phyloP scores from a whole-genome alignment of 2,797 vertebrate genomes.

The Phataginus tetradactyla region DNA sequence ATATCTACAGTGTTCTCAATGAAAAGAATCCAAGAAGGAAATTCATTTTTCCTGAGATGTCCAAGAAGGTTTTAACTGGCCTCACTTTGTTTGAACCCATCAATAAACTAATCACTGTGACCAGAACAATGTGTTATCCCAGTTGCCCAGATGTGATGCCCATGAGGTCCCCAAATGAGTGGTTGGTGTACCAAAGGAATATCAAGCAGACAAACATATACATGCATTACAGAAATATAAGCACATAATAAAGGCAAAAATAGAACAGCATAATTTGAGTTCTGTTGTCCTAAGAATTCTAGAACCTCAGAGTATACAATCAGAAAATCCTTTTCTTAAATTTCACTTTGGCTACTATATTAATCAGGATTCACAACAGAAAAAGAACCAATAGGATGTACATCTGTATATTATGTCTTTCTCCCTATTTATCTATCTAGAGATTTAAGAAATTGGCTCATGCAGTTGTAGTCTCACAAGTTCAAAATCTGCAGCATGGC shows the following conservation, averaged over 20 bases:
- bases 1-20: not conserved
- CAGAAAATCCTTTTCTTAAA: not conserved
- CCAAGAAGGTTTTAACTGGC: not conserved
- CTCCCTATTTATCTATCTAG: not conserved
- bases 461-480: not conserved
- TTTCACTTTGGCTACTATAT: not conserved
- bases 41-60: not conserved
- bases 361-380: not conserved
- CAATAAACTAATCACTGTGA: not conserved
- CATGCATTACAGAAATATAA: not conserved
- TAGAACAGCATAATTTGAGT: not conserved
- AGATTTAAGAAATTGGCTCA: not conserved
- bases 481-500: not conserved
- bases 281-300: not conserved
- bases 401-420: not conserved
- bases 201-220: not conserved
- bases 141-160: not conserved
- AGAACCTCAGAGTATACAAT: not conserved
- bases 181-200: rapidly evolving
- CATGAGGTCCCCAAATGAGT: not conserved
- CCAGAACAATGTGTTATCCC: not conserved
- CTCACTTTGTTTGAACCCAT: not conserved
- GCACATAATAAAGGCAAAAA: not conserved
- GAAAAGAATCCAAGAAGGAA: not conserved
- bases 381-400: not conserved